A percentile compares a stretch with the other conserved stretches of the same genome.
Evolutionary conservation across 2,888 invertebrate genomes (phyloP).

Genomic region (Parnassius glacialis): DNA sequence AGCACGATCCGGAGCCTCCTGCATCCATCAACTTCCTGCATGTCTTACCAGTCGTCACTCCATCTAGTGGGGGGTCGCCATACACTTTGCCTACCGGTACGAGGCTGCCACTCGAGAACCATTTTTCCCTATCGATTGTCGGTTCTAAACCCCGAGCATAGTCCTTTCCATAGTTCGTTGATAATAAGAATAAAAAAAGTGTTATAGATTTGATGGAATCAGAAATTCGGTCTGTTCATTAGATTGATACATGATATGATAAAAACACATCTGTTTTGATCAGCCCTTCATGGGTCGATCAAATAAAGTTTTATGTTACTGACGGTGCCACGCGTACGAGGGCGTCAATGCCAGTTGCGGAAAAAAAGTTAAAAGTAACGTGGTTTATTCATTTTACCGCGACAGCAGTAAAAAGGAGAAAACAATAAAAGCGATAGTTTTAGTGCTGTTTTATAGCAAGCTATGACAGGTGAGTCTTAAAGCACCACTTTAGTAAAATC

Average conservation of each 20-base stretch:
- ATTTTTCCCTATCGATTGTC: too few relatives aligned
- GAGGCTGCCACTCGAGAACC: too few relatives aligned
- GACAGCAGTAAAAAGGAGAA: conserved; percentile 55
- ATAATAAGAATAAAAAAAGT: too few relatives aligned
- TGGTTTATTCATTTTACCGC: conserved; percentile 51
- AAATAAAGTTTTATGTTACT: conserved; percentile 10
- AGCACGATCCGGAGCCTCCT: too few relatives aligned
- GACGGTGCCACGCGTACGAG: background rate
- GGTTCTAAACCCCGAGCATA: too few relatives aligned
- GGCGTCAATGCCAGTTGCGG: conserved; percentile 1
- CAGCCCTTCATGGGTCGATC: conserved; percentile 2
- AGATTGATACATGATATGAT: background rate
- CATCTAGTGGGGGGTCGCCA: too few relatives aligned
- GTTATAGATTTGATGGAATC: too few relatives aligned
- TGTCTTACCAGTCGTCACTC: too few relatives aligned
- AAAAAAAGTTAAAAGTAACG: conserved; percentile 20
- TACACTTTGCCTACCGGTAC: too few relatives aligned
- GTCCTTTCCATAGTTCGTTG: too few relatives aligned
- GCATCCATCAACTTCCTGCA: too few relatives aligned
- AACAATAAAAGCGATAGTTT: conserved; percentile 67
- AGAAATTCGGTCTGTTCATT: too few relatives aligned
- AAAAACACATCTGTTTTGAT: background rate
- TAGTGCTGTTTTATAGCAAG: conserved; percentile 54
- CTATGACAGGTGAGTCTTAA: conserved; percentile 56
- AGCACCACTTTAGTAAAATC: conserved; percentile 13